These are phyloP conservation scores for Lepisosteus osseus DNA, from an alignment of 2,113 vertebrate species.

Conservation along the genomic window DNA sequence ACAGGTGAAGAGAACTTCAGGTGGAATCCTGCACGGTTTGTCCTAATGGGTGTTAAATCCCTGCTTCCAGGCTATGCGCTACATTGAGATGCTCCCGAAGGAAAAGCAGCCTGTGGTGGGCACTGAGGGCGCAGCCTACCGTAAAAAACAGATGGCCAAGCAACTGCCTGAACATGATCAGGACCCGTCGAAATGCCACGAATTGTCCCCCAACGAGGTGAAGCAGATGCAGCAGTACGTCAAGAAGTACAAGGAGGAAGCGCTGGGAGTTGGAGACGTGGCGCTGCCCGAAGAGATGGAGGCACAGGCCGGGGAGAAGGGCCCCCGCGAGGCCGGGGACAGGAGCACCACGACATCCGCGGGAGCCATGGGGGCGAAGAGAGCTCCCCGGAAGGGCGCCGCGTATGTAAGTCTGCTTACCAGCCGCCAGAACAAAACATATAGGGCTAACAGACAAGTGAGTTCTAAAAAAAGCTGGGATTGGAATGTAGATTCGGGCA, in stretches of 20 bases:
- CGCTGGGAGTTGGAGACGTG: slow-evolving; percentile 86
- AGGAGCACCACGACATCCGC: slow-evolving; percentile 53
- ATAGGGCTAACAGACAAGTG: too few relatives aligned
- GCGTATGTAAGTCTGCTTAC: slow-evolving; percentile 76
- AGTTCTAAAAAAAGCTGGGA: too few relatives aligned
- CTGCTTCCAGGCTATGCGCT: slow-evolving; percentile 76
- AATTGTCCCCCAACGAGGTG: slow-evolving; percentile 85
- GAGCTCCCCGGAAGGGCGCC: slow-evolving; percentile 41
- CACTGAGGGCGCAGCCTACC: slow-evolving; percentile 87
- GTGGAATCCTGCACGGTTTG: too few relatives aligned
- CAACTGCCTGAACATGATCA: slow-evolving; percentile 97
- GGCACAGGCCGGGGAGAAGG: slow-evolving; percentile 34
- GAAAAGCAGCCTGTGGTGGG: slow-evolving; percentile 90
- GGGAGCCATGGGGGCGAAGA: slow-evolving; percentile 58
- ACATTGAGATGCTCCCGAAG: slow-evolving; percentile 92
- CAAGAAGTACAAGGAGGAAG: slow-evolving; percentile 92
- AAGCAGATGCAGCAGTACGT: slow-evolving; percentile 94
- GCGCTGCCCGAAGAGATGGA: slow-evolving; percentile 79
- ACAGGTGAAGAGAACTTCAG: too few relatives aligned
- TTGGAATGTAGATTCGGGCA: too few relatives aligned
- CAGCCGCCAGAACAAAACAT: too few relatives aligned
- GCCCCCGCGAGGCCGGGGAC: slow-evolving; percentile 42
- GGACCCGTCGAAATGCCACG: slow-evolving; percentile 91
- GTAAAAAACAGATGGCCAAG: slow-evolving; percentile 92
- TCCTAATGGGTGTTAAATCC: slow-evolving; percentile 14